Conservation (phyloP, 1,140 invertebrate species). For the Paralvinella palmiformis region DNA sequence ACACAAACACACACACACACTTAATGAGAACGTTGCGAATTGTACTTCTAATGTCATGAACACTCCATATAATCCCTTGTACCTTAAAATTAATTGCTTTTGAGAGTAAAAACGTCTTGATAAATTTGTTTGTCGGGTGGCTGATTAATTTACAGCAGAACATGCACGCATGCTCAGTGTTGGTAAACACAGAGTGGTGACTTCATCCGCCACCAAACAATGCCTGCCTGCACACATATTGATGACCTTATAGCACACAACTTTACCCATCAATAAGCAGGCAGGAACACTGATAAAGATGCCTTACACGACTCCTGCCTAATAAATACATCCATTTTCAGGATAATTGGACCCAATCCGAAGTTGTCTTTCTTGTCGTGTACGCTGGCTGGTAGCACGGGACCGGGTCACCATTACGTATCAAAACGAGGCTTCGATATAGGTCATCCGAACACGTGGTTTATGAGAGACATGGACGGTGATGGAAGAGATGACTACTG, state of each 20-base stretch:
- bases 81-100: too few species aligned
- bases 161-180: too few species aligned
- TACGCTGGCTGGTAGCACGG: conserved; percentile 25
- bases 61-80: too few species aligned
- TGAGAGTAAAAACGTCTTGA: too few species aligned
- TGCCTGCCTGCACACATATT: neutral
- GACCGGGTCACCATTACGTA: conserved; percentile 27
- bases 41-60: too few species aligned
- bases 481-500: conserved; percentile 36
- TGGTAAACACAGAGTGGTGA: too few species aligned
- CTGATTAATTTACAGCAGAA: too few species aligned
- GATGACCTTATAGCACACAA: neutral
- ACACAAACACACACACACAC: too few species aligned
- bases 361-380: conserved; percentile 26
- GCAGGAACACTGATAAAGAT: neutral
- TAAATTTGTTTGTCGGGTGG: too few species aligned
- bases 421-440: conserved; percentile 27
- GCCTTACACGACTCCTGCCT: neutral
- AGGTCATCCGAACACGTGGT: conserved; percentile 28
- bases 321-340: conserved; percentile 5
- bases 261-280: neutral
- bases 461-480: conserved; percentile 32
- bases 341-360: conserved; percentile 25
- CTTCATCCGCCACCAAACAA: too few species aligned
- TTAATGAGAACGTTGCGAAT: too few species aligned